Conservation (phyloP, 2,113 vertebrate genomes). For the Seriola quinqueradiata region DNA sequence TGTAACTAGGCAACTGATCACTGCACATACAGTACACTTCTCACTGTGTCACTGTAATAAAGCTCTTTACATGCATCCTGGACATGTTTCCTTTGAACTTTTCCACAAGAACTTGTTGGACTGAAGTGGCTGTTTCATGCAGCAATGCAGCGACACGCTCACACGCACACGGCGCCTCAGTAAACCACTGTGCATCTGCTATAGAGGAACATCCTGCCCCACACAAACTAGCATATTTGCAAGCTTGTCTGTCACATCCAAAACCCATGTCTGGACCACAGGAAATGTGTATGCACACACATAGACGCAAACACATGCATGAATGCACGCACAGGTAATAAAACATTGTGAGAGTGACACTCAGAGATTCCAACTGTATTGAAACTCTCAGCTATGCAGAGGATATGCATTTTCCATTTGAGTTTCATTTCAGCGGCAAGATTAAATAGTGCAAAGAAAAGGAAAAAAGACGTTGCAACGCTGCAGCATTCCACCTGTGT, state of each 20-base stretch:
- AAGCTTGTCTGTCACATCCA: constrained; percentile 77
- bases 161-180: constrained; percentile 46
- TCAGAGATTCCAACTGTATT: constrained; percentile 24
- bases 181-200: constrained; percentile 70
- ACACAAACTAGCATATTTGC: constrained; percentile 60
- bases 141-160: constrained; percentile 38
- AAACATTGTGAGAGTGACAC: constrained; percentile 37
- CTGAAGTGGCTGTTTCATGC: constrained; percentile 32
- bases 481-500: constrained; percentile 54
- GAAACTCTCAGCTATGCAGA: constrained; percentile 17
- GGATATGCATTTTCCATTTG: constrained; percentile 19
- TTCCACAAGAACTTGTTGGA: constrained; percentile 21
- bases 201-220: constrained; percentile 72
- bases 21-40: not conserved
- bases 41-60: not conserved
- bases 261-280: constrained; percentile 80
- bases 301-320: constrained; percentile 38
- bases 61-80: not conserved
- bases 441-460: not conserved
- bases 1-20: not conserved
- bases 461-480: not conserved
- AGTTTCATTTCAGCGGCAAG: not conserved
- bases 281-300: constrained; percentile 63
- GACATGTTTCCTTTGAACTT: constrained; percentile 16
- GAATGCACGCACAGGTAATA: constrained; percentile 52